Evolutionary conservation across 2,113 vertebrate genomes (phyloP), one percentile per base, ranked within the genome.

Genomic region (Varanus komodoensis): DNA sequence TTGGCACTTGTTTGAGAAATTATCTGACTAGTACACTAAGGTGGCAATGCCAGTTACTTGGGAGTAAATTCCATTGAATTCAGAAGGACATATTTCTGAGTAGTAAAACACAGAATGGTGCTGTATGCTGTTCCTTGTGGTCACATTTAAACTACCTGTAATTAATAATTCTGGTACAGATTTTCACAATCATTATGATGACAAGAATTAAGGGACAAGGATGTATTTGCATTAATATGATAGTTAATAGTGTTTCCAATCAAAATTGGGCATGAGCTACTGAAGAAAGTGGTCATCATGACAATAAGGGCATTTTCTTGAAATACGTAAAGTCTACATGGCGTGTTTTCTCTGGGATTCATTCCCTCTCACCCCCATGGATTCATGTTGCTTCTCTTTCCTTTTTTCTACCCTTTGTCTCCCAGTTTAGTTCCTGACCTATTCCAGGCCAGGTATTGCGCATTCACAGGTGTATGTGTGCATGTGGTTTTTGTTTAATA

Each of bases 151-250:
- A 4, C 4, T 54, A 75, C 92, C 91, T 71, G 21, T 50, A n/a
- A 0, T 27, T 84, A 85, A 93, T 78, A 92, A 61, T 82, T 21
- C 94, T 92, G 75, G 77, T 92, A 38, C 88, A 78, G 87, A 95
- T 94, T 79, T 21, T 93, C 87, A 93, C 81, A 90, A 52, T 68
- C 84, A 64, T 82, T 92, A 68, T 84, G 71, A 48, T 69, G 91
- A 93, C 84, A 50, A 52, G 79, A 91, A 87, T 89, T 86, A 91
- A 92, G 90, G 91, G 68, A 81, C 6, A 5, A 69, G 15, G 80
- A n/a, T 50, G 68, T 32, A 11, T 0, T 0, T 73, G 19, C 80
- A 81, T 69, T 89, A 38, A 71, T 61, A 17, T 11, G 52, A 38
- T 83, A 94, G 71, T 82, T 79, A 91, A 7, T 32, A 0, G 0